phyloP scores from a whole-genome alignment of 1,140 invertebrate genomes.

The Homarus americanus region DNA sequence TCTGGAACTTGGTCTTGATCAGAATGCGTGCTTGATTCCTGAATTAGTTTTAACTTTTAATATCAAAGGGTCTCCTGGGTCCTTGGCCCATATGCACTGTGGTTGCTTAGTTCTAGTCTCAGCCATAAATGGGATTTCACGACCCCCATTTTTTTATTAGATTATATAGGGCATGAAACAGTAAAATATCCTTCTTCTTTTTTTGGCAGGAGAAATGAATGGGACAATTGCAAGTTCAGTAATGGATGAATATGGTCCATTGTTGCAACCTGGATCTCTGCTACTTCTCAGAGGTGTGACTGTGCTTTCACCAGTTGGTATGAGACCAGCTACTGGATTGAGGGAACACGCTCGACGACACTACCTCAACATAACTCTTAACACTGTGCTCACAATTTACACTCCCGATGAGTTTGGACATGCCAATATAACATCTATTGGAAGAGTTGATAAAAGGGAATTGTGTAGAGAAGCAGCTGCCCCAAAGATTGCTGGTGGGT shows the following conservation, averaged over 20 bases:
- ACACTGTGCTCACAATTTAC: slow-evolving; percentile 53
- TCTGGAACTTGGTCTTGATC: too few species aligned
- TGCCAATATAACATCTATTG: slow-evolving; percentile 27
- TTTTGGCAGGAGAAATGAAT: slow-evolving; percentile 48
- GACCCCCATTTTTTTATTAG: too few species aligned
- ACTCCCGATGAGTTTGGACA: slow-evolving; percentile 39
- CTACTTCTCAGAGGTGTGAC: slow-evolving; percentile 52
- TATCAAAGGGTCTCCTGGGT: too few species aligned
- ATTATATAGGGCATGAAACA: too few species aligned
- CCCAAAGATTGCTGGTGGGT: neutral
- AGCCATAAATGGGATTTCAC: too few species aligned
- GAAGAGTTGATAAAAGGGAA: neutral
- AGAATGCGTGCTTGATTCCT: too few species aligned
- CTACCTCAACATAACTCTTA: slow-evolving; percentile 60
- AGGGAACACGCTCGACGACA: slow-evolving; percentile 27
- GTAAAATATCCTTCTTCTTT: too few species aligned
- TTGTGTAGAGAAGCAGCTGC: neutral
- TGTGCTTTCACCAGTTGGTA: slow-evolving; percentile 39
- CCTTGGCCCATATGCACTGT: too few species aligned
- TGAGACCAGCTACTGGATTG: neutral
- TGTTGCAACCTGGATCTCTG: slow-evolving; percentile 35
- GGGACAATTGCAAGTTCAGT: slow-evolving; percentile 43
- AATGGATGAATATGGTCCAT: slow-evolving; percentile 39
- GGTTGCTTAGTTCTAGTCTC: too few species aligned
- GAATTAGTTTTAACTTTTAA: too few species aligned